Conservation (phyloP, 2,888 invertebrate species). For the Euclidia mi region DNA sequence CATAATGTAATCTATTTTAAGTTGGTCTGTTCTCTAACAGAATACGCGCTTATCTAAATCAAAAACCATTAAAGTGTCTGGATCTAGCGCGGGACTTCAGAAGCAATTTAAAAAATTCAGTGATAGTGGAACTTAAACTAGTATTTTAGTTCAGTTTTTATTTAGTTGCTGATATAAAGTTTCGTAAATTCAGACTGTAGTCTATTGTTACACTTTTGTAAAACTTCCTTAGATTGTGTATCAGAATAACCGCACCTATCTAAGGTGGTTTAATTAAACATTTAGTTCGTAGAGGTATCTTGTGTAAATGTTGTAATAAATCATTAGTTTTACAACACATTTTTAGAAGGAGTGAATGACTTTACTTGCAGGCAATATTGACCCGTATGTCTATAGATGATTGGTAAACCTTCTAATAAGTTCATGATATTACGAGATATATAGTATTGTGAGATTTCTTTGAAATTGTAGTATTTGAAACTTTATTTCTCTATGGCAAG, state of each 20-base stretch:
- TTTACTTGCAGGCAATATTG: too few relatives aligned
- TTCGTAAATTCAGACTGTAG: neutral
- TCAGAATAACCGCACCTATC: neutral
- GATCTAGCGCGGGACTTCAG: neutral
- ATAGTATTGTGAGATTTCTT: too few relatives aligned
- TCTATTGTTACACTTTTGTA: neutral
- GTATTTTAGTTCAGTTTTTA: neutral
- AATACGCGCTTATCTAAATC: neutral
- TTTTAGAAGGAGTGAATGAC: too few relatives aligned
- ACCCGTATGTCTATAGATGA: too few relatives aligned
- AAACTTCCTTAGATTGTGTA: neutral
- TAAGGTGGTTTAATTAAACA: too few relatives aligned
- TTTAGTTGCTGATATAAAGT: neutral
- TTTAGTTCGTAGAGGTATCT: too few relatives aligned
- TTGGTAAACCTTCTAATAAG: too few relatives aligned
- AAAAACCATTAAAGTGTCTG: neutral
- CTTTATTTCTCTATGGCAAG: too few relatives aligned
- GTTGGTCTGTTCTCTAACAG: neutral
- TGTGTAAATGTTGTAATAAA: too few relatives aligned
- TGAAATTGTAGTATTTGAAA: too few relatives aligned
- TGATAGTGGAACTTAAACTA: neutral
- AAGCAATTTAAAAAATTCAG: neutral
- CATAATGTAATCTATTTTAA: constrained; percentile 1
- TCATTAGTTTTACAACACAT: too few relatives aligned
- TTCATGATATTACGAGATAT: too few relatives aligned